Evolutionary conservation across 2,113 vertebrate species (phyloP), one percentile per base, ranked within the genome.

Genomic region (Stomatorhinus ivindoensis): DNA sequence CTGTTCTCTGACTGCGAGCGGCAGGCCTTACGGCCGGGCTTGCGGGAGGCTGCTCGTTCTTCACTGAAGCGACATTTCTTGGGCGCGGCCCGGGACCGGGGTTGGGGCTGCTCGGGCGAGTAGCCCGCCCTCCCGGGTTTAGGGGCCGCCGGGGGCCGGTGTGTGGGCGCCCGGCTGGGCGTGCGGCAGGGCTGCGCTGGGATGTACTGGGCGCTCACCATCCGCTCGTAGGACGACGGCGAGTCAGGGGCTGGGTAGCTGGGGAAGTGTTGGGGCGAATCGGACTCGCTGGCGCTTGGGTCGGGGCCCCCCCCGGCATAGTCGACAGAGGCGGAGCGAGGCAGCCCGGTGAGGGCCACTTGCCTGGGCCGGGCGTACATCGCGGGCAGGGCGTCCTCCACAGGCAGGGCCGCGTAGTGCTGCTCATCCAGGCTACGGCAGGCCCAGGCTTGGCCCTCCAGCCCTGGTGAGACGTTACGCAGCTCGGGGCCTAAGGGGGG

Each of bases 1-100:
- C 96, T 97, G 91, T 96, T 97, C 91, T 97, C 97, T 0, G 97
- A 97, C 92, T 97, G 96, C 0, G 97, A 97, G 46, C 97, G 95
- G 73, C 95, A 95, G 0, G 97, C 95, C 88, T 95, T 97, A 73
- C 95, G 95, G 0, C 95, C 95, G 3, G 94, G 90, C 88, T 95
- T 96, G 90, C 92, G 92, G 50, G 88, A 2, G 6, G 91, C 58
- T 92, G 93, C 93, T 19, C 10, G 93, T 76, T 93, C 96, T 19
- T 95, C 96, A 1, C 92, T 93, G 31, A 95, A 89, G 92, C 95
- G 95, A 69, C 96, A 96, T 9, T 96, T 96, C 92, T 96, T 97
- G 55, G 92, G 92, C 7, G 90, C 90, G 24, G 76, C 95, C 55
- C 90, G 89, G 4, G 94, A 92, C 73, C 91, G 93, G 27, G 88